Evolutionary conservation across 2,888 invertebrate genomes (phyloP).

Genomic region (Acronicta psi): DNA sequence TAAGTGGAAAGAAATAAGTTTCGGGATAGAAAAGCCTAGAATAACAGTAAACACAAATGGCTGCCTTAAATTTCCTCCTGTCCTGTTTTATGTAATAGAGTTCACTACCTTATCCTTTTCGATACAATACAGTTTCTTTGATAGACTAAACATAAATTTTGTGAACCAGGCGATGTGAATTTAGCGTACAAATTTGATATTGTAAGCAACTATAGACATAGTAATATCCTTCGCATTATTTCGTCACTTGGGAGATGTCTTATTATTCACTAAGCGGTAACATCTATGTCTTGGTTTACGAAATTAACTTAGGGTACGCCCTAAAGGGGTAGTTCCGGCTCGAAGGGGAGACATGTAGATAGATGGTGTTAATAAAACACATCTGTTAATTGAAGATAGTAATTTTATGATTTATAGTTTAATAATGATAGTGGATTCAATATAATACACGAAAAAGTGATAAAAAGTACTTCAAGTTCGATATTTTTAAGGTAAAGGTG

Average conservation of each 20-base stretch:
- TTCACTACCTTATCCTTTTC: slow-evolving; percentile 55
- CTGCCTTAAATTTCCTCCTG: not conserved
- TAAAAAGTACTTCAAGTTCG: not conserved
- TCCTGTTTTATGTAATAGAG: slow-evolving; percentile 15
- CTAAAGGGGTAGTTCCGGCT: slow-evolving; percentile 70
- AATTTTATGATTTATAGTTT: slow-evolving; percentile 52
- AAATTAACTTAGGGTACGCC: slow-evolving; percentile 76
- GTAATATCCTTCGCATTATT: slow-evolving; percentile 70
- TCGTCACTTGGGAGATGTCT: slow-evolving; percentile 79
- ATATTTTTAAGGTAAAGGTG: too few relatives aligned
- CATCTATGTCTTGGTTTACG: slow-evolving; percentile 79
- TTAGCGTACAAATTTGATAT: slow-evolving; percentile 65
- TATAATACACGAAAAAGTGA: not conserved
- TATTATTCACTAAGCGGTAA: slow-evolving; percentile 78
- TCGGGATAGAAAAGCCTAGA: too few relatives aligned
- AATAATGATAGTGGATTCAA: slow-evolving; percentile 28
- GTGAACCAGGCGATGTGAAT: slow-evolving; percentile 62
- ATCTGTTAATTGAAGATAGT: slow-evolving; percentile 68
- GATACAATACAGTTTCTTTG: slow-evolving; percentile 63
- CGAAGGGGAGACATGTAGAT: slow-evolving; percentile 72
- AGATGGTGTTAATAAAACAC: slow-evolving; percentile 78
- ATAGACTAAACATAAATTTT: slow-evolving; percentile 69
- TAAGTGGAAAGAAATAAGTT: too few relatives aligned
- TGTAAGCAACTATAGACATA: slow-evolving; percentile 49
- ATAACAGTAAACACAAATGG: too few relatives aligned